Base-by-base conservation (phyloP, 2,888 invertebrate genomes). In the Slavum lentiscoides region DNA sequence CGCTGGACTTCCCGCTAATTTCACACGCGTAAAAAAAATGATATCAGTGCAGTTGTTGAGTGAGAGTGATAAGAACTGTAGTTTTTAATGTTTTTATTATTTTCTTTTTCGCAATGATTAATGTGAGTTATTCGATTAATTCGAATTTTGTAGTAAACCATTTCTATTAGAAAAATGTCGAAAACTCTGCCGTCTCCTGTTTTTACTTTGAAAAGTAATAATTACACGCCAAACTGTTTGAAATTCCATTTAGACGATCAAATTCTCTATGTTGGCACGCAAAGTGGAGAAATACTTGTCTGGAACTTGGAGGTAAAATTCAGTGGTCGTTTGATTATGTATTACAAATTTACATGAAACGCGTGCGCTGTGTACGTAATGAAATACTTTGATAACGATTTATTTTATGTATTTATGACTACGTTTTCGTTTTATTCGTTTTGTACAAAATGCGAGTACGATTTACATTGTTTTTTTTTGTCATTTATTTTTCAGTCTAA, bases 261-360 rank as follows among this genome's bases (percentile, higher is more conserved):
- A 82, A 90, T 91, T 86, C 88, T 94, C 85, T 89, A 92, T 85
- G 92, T 92, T 84, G 93, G 93, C 82, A 91, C 92, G 55, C 90
- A 91, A 85, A 91, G 90, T 86, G 94, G 94, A 84, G 90, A 88
- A 85, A 90, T 94, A 84, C 91, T 92, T 87, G 89, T 92, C 85
- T 94, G 93, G 92, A 92, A 94, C 88, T 89, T 94, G 86, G 91
- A 92, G 89, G 93, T 93, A 88, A 43, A 86, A 85, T 66, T 43
- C 8, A 9, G 6, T n/a, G 5, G 3, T 39, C 4, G 3, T 17
- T 68, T 55, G 19, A 68, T 68, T 53, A 53, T 9, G 43, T 23
- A 23, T 21, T 70, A 15, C 13, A 58, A 19, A 13, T 30, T 8
- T 17, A 58, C 17, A 11, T 7, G n/a, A 43, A 1, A 0, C 30